Percentiles rank a stretch among this genome's conserved stretches.
These are phyloP conservation scores for Barbus barbus DNA, from an alignment of 2,113 vertebrate species.

Conservation along the genomic window DNA sequence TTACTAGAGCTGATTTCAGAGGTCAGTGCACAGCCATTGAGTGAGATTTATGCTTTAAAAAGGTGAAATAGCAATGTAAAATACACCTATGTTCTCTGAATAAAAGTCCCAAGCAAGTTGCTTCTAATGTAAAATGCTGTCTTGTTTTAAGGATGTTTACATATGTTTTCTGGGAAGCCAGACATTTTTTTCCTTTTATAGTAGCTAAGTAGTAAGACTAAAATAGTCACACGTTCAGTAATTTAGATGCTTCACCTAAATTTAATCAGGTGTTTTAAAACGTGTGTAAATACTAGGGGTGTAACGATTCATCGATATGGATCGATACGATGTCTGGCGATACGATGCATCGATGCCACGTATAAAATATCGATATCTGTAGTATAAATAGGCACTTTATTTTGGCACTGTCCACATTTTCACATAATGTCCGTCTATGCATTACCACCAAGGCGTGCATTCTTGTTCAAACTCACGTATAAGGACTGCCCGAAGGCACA, in stretches of 20 bases:
- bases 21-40: neutral
- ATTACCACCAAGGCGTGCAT: no score
- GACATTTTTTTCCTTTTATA: no score
- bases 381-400: no score
- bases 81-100: neutral
- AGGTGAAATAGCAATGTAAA: neutral
- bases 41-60: neutral
- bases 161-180: neutral
- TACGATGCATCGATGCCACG: no score
- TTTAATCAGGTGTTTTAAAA: neutral
- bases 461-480: no score
- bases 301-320: no score
- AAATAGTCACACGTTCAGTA: neutral
- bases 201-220: no score
- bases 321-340: no score
- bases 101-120: neutral
- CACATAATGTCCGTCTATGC: no score
- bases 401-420: no score
- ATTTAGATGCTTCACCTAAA: neutral
- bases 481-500: no score
- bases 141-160: neutral
- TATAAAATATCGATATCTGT: no score
- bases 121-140: neutral
- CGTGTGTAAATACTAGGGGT: neutral
- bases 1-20: neutral